These are phyloP conservation scores for Sandelia bainsii DNA, from an alignment of 2,797 vertebrate species.

Conservation along the genomic window DNA sequence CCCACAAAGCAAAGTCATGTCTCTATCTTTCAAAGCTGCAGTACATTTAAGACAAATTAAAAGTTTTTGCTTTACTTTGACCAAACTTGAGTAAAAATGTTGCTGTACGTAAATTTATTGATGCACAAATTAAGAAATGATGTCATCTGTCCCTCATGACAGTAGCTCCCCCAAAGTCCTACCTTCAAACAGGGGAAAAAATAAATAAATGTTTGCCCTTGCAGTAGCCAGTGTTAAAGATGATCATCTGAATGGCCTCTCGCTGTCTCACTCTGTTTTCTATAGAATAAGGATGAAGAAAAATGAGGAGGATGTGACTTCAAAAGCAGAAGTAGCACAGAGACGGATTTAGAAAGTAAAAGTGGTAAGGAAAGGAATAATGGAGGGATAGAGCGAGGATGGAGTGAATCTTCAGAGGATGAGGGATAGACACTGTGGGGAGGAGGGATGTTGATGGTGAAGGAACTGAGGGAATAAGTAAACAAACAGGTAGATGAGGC, in stretches of 20 bases:
- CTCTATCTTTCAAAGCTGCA: too few species aligned
- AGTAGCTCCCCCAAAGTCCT: neutral
- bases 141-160: neutral
- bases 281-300: conserved; percentile 1
- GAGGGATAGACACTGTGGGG: conserved; percentile 21
- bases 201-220: too few species aligned
- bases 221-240: neutral
- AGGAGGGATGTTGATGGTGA: conserved; percentile 59
- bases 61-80: neutral
- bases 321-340: conserved; percentile 14
- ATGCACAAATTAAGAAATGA: neutral
- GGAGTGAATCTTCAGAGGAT: conserved; percentile 47
- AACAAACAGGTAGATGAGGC: conserved; percentile 75
- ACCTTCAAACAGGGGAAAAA: neutral
- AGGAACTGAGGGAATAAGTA: conserved; percentile 69
- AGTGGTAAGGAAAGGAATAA: conserved; percentile 8
- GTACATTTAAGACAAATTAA: too few species aligned
- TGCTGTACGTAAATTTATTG: neutral
- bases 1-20: too few species aligned
- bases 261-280: conserved; percentile 6
- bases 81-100: neutral
- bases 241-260: conserved; percentile 23
- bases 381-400: conserved; percentile 9
- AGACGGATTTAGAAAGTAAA: neutral
- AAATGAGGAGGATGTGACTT: neutral